These are phyloP conservation scores for Onychostruthus taczanowskii DNA, from an alignment of 2,113 vertebrate genomes.

Conservation along the genomic window DNA sequence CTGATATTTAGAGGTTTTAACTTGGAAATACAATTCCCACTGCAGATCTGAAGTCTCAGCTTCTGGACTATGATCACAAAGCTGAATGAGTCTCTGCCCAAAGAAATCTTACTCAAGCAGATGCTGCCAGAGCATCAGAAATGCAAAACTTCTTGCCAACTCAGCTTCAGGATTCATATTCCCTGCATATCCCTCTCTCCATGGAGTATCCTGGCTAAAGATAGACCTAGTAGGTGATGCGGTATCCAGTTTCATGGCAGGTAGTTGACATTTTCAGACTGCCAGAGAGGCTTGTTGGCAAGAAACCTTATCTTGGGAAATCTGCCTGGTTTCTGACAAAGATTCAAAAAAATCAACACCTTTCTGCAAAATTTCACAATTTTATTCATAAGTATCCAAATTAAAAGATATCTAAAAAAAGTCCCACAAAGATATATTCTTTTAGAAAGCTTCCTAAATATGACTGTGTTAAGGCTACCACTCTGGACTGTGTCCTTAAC, in stretches of 20 bases:
- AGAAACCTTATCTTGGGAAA: not conserved
- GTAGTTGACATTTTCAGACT: not conserved
- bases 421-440: fast-evolving
- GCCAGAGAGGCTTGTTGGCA: not conserved
- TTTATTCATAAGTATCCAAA: not conserved
- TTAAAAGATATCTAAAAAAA: not conserved
- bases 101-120: not conserved
- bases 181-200: not conserved
- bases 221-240: not conserved
- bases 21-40: not conserved
- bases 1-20: not conserved
- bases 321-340: constrained; percentile 8
- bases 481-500: not conserved
- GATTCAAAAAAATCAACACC: not conserved
- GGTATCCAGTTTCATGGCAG: not conserved
- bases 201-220: not conserved
- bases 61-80: not conserved
- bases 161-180: not conserved
- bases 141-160: not conserved
- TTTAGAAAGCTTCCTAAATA: not conserved
- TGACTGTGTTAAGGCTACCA: not conserved
- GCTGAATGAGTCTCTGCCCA: not conserved
- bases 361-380: not conserved
- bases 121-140: constrained; percentile 3
- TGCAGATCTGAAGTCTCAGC: not conserved